Evolutionary conservation across 1,140 invertebrate genomes (phyloP).

Genomic region (Dendroctonus ponderosae): DNA sequence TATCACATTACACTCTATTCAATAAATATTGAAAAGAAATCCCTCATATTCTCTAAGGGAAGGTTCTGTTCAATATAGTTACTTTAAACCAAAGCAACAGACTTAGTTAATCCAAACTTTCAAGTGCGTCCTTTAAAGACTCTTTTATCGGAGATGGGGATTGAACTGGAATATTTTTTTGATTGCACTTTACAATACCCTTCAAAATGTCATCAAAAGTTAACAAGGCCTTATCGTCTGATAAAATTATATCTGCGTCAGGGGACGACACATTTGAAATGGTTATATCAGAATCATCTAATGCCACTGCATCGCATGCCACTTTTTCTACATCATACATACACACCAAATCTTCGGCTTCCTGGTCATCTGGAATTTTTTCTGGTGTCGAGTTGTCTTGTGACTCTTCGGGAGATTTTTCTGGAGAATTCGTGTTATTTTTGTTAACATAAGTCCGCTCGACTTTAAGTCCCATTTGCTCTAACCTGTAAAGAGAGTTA

Average conservation of each 20-base stretch:
- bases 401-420: conserved; percentile 9
- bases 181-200: conserved; percentile 39
- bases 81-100: too few relatives aligned
- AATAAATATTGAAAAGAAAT: neutral
- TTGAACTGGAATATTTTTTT: conserved; percentile 37
- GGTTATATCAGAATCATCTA: conserved; percentile 34
- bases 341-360: conserved; percentile 34
- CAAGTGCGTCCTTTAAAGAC: conserved; percentile 22
- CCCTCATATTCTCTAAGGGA: neutral
- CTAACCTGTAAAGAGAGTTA: conserved; percentile 24
- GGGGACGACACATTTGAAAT: conserved; percentile 30
- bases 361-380: conserved; percentile 15
- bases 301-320: conserved; percentile 31
- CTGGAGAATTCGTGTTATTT: conserved; percentile 27
- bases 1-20: neutral
- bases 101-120: conserved; percentile 17
- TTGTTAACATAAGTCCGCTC: conserved; percentile 38
- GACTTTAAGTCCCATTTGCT: conserved; percentile 42
- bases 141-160: conserved; percentile 7
- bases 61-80: too few relatives aligned
- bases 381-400: conserved; percentile 12
- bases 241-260: conserved; percentile 35
- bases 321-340: conserved; percentile 43
- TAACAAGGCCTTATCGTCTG: conserved; percentile 33
- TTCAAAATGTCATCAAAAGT: conserved; percentile 39